phyloP scores from a whole-genome alignment of 2,113 vertebrate genomes.

The rat (Rattus norvegicus) region DNA sequence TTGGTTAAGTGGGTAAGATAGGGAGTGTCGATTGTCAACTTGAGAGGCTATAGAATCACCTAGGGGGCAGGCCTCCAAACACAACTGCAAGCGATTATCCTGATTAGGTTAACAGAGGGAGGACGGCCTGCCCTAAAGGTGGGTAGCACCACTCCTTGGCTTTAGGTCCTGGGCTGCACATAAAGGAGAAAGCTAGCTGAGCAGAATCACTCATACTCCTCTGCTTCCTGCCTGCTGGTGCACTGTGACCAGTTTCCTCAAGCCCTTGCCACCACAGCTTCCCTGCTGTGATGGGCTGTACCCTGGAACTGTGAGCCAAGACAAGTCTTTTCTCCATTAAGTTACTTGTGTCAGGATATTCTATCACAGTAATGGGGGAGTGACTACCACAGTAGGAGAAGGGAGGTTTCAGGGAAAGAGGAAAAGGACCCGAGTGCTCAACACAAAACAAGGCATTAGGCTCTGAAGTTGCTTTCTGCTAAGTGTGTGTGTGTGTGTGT shows the following conservation, averaged over 20 bases:
- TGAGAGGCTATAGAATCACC: background rate
- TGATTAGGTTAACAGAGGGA: background rate
- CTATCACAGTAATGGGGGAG: background rate
- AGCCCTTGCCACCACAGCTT: background rate
- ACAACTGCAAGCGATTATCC: too few species aligned
- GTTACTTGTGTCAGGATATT: background rate
- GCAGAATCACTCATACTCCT: background rate
- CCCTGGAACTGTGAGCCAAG: background rate
- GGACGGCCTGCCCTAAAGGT: too few species aligned
- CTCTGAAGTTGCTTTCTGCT: background rate
- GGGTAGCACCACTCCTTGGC: background rate
- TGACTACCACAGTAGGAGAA: background rate
- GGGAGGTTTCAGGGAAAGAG: accelerated
- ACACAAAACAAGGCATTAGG: background rate
- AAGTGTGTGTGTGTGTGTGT: too few species aligned
- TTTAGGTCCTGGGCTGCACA: background rate
- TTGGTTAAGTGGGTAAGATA: background rate
- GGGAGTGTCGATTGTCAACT: too few species aligned
- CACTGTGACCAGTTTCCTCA: background rate
- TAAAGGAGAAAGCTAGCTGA: background rate
- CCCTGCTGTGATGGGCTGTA: background rate
- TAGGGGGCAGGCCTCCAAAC: too few species aligned
- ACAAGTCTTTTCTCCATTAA: background rate
- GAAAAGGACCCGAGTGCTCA: background rate
- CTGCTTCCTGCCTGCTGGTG: background rate